Base-by-base conservation (phyloP, 2,797 vertebrate genomes). In the Spinibarbus caldwelli region DNA sequence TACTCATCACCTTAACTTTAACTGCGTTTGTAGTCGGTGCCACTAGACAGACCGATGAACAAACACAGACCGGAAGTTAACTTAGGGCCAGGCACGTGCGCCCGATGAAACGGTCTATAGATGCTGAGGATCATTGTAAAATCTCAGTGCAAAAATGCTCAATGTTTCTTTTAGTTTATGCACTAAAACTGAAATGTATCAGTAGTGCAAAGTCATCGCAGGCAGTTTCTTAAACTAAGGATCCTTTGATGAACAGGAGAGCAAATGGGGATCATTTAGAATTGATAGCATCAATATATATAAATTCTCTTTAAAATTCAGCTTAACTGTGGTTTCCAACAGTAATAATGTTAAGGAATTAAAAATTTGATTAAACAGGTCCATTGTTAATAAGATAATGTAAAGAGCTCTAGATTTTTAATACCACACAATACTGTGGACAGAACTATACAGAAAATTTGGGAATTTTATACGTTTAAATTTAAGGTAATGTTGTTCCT, bases 231-330 rank as follows among this genome's bases (percentile, higher is more conserved):
- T 41, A 78, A 17, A 72, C 36, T 23, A 29, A 31, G 38, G n/a
- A 82, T 82, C 10, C n/a, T 82, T 82, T 45, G n/a, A 41, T 52
- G 12, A 36, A 23, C 54, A 76, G 31, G 47, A 54, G 3, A 54
- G 19, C 29, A 34, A 31, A 52, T 52, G 41, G n/a, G 14, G 6
- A 14, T 66, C 59, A 41, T 70, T 68, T 52, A 52, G 23, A 26
- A 70, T 26, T 38, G 23, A 7, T 41, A 21, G 64, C 66, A 14
- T 6, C 66, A 17, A 34, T 2, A 59, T 64, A 41, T 59, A 8
- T 23, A n/a, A 34, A 72, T 72, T 82, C 10, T 38, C 31, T 31
- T 31, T 31, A 31, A n/a, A 14, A n/a, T 17, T 38, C 66, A 31
- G 11, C 5, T 12, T 21, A 76, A 76, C 21, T 34, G 21, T 34